A percentile compares a stretch with the other conserved stretches of the same genome.
These are phyloP conservation scores for Cathartes aura DNA, from an alignment of 2,113 vertebrate genomes.

Conservation along the genomic window DNA sequence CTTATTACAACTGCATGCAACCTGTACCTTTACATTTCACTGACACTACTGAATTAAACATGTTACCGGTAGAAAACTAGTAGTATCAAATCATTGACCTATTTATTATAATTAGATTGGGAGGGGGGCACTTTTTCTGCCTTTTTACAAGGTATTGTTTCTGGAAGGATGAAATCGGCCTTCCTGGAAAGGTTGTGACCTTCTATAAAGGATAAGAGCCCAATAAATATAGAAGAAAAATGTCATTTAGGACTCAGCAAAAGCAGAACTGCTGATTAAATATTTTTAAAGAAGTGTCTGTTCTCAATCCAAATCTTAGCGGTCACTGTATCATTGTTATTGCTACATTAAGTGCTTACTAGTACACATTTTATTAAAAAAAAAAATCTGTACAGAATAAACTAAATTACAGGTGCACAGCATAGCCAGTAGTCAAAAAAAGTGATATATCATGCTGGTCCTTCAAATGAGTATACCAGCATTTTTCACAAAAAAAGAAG, in stretches of 20 bases:
- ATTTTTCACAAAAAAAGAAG: neutral
- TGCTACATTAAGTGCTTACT: neutral
- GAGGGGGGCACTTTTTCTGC: neutral
- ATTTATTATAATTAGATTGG: neutral
- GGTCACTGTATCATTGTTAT: neutral
- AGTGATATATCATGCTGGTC: neutral
- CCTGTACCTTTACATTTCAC: neutral
- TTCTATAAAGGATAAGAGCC: neutral
- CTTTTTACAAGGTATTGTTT: neutral
- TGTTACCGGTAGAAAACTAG: neutral
- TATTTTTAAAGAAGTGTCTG: conserved; percentile 5
- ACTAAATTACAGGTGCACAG: neutral
- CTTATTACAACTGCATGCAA: neutral
- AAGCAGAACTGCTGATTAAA: conserved; percentile 44
- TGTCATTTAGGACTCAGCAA: neutral
- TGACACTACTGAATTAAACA: neutral
- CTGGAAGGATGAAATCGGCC: neutral
- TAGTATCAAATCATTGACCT: neutral
- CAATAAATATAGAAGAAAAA: neutral
- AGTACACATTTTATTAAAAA: neutral
- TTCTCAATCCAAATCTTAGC: neutral
- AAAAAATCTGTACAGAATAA: neutral
- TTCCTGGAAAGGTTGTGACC: neutral
- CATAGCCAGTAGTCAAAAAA: neutral
- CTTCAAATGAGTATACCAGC: neutral